Conservation (phyloP, 2,888 invertebrate species). For the Cacoxenus indagator region DNA sequence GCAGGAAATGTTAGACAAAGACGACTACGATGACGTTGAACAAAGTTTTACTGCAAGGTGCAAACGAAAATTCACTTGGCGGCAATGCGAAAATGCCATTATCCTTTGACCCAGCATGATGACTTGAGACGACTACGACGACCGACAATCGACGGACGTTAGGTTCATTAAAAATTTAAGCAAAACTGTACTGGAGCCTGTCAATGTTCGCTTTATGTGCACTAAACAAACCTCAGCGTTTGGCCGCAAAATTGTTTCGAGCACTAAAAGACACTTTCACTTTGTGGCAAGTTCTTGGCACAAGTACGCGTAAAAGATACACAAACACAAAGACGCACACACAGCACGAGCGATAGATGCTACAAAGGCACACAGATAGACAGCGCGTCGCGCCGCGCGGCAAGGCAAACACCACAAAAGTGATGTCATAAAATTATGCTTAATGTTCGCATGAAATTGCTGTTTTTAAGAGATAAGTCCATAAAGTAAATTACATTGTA, state of each 20-base stretch:
- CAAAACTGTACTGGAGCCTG: constrained; percentile 38
- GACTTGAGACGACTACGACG: neutral
- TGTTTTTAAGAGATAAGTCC: constrained; percentile 67
- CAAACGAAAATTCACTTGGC: neutral
- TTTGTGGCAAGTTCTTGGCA: neutral
- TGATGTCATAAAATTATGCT: constrained; percentile 70
- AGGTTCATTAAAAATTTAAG: constrained; percentile 49
- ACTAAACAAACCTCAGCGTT: constrained; percentile 7
- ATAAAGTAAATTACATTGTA: constrained; percentile 68
- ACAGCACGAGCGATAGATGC: constrained; percentile 25
- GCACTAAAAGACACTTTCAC: constrained; percentile 26
- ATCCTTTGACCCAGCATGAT: constrained; percentile 6
- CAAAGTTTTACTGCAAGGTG: neutral
- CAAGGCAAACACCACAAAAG: constrained; percentile 43
- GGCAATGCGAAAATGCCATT: neutral
- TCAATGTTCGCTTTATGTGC: constrained; percentile 48
- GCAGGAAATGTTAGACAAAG: constrained; percentile 13
- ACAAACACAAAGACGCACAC: constrained; percentile 4
- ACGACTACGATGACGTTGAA: constrained; percentile 44
- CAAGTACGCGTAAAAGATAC: neutral
- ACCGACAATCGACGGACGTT: constrained; percentile 42
- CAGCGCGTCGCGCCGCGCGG: neutral
- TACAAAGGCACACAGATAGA: constrained; percentile 24
- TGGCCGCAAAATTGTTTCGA: constrained; percentile 16
- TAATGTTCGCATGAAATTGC: constrained; percentile 68